A percentile compares a stretch with the other conserved stretches of the same genome.
Evolutionary conservation across 2,888 invertebrate genomes (phyloP).

Genomic region (Apodemia duryi): DNA sequence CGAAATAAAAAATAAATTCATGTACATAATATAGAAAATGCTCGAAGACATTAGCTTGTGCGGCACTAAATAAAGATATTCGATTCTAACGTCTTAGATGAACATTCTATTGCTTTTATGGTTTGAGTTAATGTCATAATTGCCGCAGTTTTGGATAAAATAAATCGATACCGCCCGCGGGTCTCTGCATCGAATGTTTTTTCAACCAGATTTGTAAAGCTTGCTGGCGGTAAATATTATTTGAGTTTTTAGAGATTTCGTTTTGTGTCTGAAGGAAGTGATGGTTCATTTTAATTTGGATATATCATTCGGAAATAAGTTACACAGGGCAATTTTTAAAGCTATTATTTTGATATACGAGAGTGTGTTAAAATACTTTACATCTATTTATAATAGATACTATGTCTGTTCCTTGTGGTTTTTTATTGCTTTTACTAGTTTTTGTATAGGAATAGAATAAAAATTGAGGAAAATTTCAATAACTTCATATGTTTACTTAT

Average conservation of each 20-base stretch:
- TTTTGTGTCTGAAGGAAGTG: conserved; percentile 29
- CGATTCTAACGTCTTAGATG: conserved; percentile 63
- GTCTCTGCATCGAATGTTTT: conserved; percentile 44
- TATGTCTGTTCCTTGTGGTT: background rate
- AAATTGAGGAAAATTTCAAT: background rate
- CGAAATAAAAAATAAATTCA: conserved; percentile 31
- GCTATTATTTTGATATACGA: conserved; percentile 51
- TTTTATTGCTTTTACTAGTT: background rate
- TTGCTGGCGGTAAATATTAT: conserved; percentile 42
- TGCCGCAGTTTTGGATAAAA: conserved; percentile 71
- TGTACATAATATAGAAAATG: conserved; percentile 40
- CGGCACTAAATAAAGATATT: conserved; percentile 66
- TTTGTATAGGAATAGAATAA: background rate
- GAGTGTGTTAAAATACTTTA: conserved; percentile 47
- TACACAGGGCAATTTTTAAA: conserved; percentile 53
- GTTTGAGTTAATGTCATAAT: conserved; percentile 75
- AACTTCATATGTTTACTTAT: too few relatives aligned
- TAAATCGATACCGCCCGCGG: conserved; percentile 76
- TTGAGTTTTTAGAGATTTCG: conserved; percentile 35
- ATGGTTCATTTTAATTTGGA: conserved; percentile 38
- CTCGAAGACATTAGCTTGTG: conserved; percentile 45
- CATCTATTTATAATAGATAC: conserved; percentile 31
- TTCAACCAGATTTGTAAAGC: conserved; percentile 51
- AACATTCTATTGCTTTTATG: conserved; percentile 66
- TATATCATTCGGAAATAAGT: conserved; percentile 44